Percentiles rank a stretch among this genome's conserved stretches.
Conservation (phyloP, 2,113 vertebrate species). For the Monopterus albus region DNA sequence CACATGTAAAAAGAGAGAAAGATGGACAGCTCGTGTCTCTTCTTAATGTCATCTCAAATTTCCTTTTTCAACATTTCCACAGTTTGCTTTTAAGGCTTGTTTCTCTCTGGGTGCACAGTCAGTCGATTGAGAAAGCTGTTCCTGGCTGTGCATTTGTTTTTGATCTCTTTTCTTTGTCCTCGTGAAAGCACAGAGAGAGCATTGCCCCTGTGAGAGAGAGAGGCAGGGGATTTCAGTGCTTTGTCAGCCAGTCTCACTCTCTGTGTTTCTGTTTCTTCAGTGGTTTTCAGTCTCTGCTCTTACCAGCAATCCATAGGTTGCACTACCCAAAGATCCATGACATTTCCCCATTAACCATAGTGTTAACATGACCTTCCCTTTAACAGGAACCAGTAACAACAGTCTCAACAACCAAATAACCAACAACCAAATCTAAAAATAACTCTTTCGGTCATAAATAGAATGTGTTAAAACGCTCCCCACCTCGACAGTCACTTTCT, state of each 20-base stretch:
- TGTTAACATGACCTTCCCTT: slow-evolving; percentile 74
- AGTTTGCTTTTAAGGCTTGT: slow-evolving; percentile 70
- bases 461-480: slow-evolving; percentile 53
- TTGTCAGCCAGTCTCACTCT: slow-evolving; percentile 48
- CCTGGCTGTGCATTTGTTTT: slow-evolving; percentile 36
- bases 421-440: slow-evolving; percentile 71
- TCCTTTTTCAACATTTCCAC: slow-evolving; percentile 50
- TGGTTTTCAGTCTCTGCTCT: slow-evolving; percentile 46
- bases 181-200: slow-evolving; percentile 10
- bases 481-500: slow-evolving; percentile 18
- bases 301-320: slow-evolving; percentile 86
- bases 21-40: neutral
- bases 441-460: slow-evolving; percentile 57
- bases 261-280: slow-evolving; percentile 14
- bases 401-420: slow-evolving; percentile 69
- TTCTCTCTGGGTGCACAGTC: slow-evolving; percentile 47
- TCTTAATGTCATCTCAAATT: slow-evolving; percentile 42
- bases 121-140: slow-evolving; percentile 25
- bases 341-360: slow-evolving; percentile 64
- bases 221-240: slow-evolving; percentile 20
- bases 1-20: slow-evolving; percentile 34
- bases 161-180: slow-evolving; percentile 30
- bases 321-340: slow-evolving; percentile 66
- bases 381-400: slow-evolving; percentile 68
- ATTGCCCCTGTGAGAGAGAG: slow-evolving; percentile 1